Percentiles rank a stretch among this genome's conserved stretches.
phyloP scores from a whole-genome alignment of 2,888 invertebrate species.

The Drosophila lutescens region DNA sequence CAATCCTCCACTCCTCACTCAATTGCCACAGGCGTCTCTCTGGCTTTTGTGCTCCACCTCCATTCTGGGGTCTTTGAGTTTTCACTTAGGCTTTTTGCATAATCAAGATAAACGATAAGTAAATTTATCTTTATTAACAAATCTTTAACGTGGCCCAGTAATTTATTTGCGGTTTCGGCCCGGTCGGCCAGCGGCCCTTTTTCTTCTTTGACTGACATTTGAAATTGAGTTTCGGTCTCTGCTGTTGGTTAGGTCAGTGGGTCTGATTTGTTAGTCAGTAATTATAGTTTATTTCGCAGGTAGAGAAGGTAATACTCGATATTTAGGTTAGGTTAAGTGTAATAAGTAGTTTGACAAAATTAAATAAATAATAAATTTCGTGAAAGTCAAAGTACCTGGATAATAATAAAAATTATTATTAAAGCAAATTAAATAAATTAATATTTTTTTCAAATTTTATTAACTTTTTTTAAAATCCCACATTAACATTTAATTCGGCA shows the following conservation, averaged over 20 bases:
- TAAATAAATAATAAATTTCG: no score
- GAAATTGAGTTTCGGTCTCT: slow-evolving; percentile 58
- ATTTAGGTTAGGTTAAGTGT: not conserved
- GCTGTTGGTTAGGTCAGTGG: slow-evolving; percentile 20
- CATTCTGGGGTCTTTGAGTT: slow-evolving; percentile 62
- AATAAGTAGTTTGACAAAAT: no score
- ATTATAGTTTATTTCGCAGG: slow-evolving; percentile 19
- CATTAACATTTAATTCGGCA: no score
- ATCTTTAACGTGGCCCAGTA: slow-evolving; percentile 72
- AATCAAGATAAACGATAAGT: slow-evolving; percentile 78
- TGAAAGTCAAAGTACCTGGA: no score
- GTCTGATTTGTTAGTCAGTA: slow-evolving; percentile 21
- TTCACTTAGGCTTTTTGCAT: slow-evolving; percentile 78
- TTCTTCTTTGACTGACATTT: slow-evolving; percentile 45
- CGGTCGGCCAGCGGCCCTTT: slow-evolving; percentile 46
- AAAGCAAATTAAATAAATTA: no score
- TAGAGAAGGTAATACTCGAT: not conserved
- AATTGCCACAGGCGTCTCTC: slow-evolving; percentile 29
- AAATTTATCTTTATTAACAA: slow-evolving; percentile 78
- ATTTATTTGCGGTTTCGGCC: slow-evolving; percentile 68
- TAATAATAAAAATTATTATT: no score
- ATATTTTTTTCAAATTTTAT: no score
- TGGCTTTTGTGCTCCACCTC: slow-evolving; percentile 39
- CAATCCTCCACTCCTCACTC: slow-evolving; percentile 17
- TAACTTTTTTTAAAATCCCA: no score